Evolutionary conservation across 2,888 invertebrate genomes (phyloP), one percentile per base, ranked within the genome.

Genomic region (Netelia virgata): DNA sequence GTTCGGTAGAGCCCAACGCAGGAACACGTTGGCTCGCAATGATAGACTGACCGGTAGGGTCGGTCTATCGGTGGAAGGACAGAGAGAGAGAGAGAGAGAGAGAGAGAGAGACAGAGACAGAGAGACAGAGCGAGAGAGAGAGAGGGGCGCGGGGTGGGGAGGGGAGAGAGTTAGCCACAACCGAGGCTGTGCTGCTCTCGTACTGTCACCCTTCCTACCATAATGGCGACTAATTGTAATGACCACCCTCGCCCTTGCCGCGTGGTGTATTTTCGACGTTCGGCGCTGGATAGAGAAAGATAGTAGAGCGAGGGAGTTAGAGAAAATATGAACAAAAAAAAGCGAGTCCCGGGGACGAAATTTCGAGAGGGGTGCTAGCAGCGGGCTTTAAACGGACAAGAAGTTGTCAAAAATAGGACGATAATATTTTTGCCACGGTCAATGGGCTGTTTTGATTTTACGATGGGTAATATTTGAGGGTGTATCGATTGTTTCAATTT

Each of bases 221-320:
- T 91, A 91, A 91, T 91, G 90, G 89, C 88, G 89, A 88, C 90
- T 91, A 91, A 91, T 91, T 91, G 91, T 90, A 91, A 91, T 90
- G 90, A 90, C 90, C 88, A 90, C 88, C 89, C 89, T 89, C 86
- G 86, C 85, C 86, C 84, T 75, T 82, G 84, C 74, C 79, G 82
- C 77, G 75, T 64, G 73, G 68, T 73, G 36, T 69, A 66, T 81
- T 69, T 81, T 86, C 88, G 82, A 86, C 85, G 86, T 78, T 85
- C 86, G 84, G 86, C 85, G 85, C 82, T 80, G 64, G 64, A 63
- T 41, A 50, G 66, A 75, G 59, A 73, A 64, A 47, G 41, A 73
- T 28, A 64, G 63, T 55, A 8, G 11, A 16, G 16, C 11, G 66
- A 47, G 6, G n/a, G 61, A 63, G 20, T 75, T 59, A 50, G 50